Evolutionary conservation across 1,140 invertebrate species (phyloP).

Genomic region (Meloidogyne hapla): DNA sequence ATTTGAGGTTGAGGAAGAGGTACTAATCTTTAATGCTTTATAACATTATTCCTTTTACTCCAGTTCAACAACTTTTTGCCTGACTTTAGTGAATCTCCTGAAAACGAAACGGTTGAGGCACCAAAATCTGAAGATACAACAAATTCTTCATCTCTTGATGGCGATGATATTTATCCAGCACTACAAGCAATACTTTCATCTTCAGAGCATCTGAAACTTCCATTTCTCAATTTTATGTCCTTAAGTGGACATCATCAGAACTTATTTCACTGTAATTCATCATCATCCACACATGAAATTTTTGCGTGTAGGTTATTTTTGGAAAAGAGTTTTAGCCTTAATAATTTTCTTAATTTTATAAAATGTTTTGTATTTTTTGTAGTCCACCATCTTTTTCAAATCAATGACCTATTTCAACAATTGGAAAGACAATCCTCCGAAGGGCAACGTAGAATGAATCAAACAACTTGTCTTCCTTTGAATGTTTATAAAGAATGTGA

Average conservation of each 20-base stretch:
- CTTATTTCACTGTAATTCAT: background rate
- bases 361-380: background rate
- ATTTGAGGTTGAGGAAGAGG: background rate
- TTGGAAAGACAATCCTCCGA: background rate
- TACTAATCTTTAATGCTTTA: background rate
- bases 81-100: background rate
- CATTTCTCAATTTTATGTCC: background rate
- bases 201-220: background rate
- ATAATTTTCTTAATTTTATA: background rate
- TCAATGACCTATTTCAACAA: slow-evolving; percentile 15
- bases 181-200: background rate
- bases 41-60: background rate
- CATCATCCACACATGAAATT: background rate
- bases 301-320: slow-evolving; percentile 8
- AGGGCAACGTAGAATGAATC: background rate
- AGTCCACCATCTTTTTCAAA: slow-evolving; percentile 32
- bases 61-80: slow-evolving; percentile 6
- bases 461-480: slow-evolving; percentile 24
- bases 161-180: background rate
- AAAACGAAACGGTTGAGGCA: background rate
- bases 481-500: slow-evolving; percentile 86
- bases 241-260: background rate
- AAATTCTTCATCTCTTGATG: background rate
- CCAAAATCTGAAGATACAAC: background rate
- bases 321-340: too few species aligned